Conservation (phyloP, 2,797 vertebrate genomes). For the Mionectes olivaceus region DNA sequence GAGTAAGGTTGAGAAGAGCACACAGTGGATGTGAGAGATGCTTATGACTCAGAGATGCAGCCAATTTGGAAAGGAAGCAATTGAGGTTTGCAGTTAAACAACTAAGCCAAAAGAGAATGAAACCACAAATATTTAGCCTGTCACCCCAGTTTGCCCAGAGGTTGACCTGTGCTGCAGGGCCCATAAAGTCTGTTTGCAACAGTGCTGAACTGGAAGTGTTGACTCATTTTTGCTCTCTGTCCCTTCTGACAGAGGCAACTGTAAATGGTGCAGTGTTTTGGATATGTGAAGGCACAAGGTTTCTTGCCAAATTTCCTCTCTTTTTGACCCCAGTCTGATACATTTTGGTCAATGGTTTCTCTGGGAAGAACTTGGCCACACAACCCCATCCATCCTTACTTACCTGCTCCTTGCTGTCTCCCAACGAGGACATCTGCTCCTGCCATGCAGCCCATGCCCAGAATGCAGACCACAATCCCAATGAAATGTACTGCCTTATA, state of each 20-base stretch:
- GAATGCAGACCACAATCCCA: slow-evolving; percentile 90
- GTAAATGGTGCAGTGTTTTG: background rate
- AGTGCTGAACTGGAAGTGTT: background rate
- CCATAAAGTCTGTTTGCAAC: background rate
- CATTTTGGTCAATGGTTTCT: background rate
- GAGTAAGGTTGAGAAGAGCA: background rate
- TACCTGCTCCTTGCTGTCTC: slow-evolving; percentile 90
- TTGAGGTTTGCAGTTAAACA: background rate
- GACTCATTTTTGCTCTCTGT: background rate
- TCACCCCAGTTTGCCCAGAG: accelerated
- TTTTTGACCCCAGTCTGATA: background rate
- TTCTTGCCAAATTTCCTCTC: background rate
- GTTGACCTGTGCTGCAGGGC: background rate
- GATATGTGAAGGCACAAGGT: background rate
- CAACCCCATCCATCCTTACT: slow-evolving; percentile 37
- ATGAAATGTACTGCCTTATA: slow-evolving; percentile 93
- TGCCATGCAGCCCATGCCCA: slow-evolving; percentile 95
- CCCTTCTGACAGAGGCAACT: background rate
- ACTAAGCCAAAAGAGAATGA: background rate
- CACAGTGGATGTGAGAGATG: background rate
- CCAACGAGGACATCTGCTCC: slow-evolving; percentile 92
- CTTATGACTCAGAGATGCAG: background rate
- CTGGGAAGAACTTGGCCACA: background rate
- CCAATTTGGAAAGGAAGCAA: background rate
- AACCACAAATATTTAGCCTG: background rate